phyloP scores from a whole-genome alignment of 2,888 invertebrate genomes.

The Agrenia bidenticulata region DNA sequence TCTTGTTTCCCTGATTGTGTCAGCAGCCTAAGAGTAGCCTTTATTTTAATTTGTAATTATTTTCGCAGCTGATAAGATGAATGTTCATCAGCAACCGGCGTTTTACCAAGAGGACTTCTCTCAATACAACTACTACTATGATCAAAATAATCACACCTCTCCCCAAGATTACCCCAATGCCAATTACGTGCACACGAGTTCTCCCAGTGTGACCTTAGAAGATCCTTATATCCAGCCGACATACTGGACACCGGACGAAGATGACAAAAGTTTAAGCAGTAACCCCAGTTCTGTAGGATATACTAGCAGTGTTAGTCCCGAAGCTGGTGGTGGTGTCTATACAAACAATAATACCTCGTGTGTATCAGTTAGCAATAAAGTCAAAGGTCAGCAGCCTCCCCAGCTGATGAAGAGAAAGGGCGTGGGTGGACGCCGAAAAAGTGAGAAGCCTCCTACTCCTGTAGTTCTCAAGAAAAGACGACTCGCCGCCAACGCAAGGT shows the following conservation, averaged over 20 bases:
- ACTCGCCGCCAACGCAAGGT: conserved; percentile 51
- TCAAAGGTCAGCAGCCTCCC: not conserved
- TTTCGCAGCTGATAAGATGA: too few species aligned
- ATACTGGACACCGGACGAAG: conserved; percentile 43
- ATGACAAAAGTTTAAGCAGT: conserved; percentile 33
- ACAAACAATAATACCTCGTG: not conserved
- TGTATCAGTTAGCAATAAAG: not conserved
- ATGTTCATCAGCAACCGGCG: conserved; percentile 17
- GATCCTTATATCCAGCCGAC: conserved; percentile 9
- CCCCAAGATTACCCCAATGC: conserved; percentile 12
- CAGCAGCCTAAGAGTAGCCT: too few species aligned
- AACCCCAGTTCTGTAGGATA: conserved; percentile 5
- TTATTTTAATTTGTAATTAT: too few species aligned
- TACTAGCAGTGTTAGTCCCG: conserved; percentile 16
- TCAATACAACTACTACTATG: conserved; percentile 32
- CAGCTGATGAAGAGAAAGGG: conserved; percentile 40
- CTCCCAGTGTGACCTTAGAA: not conserved
- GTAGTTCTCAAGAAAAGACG: conserved; percentile 46
- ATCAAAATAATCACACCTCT: conserved; percentile 12
- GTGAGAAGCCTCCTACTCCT: conserved; percentile 50
- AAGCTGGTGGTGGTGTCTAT: not conserved
- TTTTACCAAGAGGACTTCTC: conserved; percentile 26
- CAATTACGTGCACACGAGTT: not conserved
- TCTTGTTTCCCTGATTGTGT: too few species aligned
- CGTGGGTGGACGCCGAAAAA: conserved; percentile 51